Evolutionary conservation across 2,888 invertebrate genomes (phyloP).

Genomic region (Pardosa pseudoannulata): DNA sequence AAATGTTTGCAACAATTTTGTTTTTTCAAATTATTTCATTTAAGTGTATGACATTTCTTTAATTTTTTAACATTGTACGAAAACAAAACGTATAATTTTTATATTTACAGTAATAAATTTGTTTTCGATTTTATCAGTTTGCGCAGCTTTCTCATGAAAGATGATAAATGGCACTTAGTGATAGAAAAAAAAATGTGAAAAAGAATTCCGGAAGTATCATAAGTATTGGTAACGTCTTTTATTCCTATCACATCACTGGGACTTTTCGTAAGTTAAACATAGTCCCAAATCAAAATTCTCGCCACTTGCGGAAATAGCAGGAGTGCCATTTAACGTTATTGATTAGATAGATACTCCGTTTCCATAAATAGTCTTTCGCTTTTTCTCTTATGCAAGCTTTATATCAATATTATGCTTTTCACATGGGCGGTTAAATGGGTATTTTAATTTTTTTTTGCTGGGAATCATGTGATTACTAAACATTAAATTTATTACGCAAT

Average conservation of each 20-base stretch:
- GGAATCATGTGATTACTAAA: slow-evolving; percentile 10
- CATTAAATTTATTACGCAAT: slow-evolving; percentile 38
- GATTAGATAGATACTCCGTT: slow-evolving; percentile 23
- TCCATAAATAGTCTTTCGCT: slow-evolving; percentile 26
- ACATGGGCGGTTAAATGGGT: not conserved
- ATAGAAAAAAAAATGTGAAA: too few species aligned
- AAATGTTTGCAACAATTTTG: too few species aligned
- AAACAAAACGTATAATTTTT: too few species aligned
- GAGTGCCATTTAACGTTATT: slow-evolving; percentile 30
- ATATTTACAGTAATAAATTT: too few species aligned
- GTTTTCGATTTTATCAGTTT: too few species aligned
- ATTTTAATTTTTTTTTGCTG: slow-evolving; percentile 15
- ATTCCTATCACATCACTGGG: not conserved
- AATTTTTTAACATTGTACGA: too few species aligned
- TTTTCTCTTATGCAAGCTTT: not conserved
- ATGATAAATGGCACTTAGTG: too few species aligned
- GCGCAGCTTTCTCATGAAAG: too few species aligned
- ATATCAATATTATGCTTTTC: slow-evolving; percentile 41
- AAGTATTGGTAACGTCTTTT: too few species aligned
- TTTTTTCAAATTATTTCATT: too few species aligned
- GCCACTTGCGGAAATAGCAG: not conserved
- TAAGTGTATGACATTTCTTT: too few species aligned
- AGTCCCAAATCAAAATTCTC: slow-evolving; percentile 33
- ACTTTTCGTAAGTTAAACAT: slow-evolving; percentile 12
- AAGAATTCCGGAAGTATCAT: too few species aligned